Evolutionary conservation across 2,888 invertebrate genomes (phyloP).

Genomic region (Hemistola chrysoprasaria): DNA sequence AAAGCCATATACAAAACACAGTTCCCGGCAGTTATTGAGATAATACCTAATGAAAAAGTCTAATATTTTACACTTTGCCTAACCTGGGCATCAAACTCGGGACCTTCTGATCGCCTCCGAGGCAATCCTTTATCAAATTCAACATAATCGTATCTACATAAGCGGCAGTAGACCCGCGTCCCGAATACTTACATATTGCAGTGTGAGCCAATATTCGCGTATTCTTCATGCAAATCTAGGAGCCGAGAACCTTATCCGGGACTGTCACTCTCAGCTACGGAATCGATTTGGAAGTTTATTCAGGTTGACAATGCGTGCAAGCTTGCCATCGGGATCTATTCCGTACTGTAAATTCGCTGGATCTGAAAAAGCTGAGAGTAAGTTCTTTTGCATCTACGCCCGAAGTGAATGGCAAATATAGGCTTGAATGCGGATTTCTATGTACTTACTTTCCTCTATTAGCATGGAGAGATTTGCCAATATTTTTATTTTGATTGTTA

Average conservation of each 20-base stretch:
- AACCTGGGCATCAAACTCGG: too few species aligned
- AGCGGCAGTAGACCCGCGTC: slow-evolving; percentile 9
- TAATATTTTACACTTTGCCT: too few species aligned
- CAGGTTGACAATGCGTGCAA: slow-evolving; percentile 75
- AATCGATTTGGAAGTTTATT: slow-evolving; percentile 81
- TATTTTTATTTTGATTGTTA: too few species aligned
- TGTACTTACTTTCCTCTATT: too few species aligned
- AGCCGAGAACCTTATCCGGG: slow-evolving; percentile 61
- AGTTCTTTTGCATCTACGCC: slow-evolving; percentile 9
- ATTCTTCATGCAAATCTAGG: slow-evolving; percentile 76
- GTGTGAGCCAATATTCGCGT: slow-evolving; percentile 52
- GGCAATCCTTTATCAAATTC: too few species aligned
- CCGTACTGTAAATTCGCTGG: slow-evolving; percentile 44
- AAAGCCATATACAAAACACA: too few species aligned
- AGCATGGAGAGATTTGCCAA: too few species aligned
- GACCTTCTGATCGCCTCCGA: too few species aligned
- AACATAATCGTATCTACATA: not conserved
- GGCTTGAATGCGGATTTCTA: not conserved
- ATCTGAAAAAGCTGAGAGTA: slow-evolving; percentile 14
- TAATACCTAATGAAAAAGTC: too few species aligned
- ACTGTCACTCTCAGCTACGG: slow-evolving; percentile 77
- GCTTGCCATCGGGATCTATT: slow-evolving; percentile 62
- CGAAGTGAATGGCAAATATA: slow-evolving; percentile 9
- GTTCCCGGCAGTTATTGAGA: too few species aligned
- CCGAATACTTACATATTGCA: slow-evolving; percentile 27